Evolutionary conservation across 2,113 vertebrate genomes (phyloP), one percentile per base, ranked within the genome.

Genomic region (Monarcha castaneiventris): DNA sequence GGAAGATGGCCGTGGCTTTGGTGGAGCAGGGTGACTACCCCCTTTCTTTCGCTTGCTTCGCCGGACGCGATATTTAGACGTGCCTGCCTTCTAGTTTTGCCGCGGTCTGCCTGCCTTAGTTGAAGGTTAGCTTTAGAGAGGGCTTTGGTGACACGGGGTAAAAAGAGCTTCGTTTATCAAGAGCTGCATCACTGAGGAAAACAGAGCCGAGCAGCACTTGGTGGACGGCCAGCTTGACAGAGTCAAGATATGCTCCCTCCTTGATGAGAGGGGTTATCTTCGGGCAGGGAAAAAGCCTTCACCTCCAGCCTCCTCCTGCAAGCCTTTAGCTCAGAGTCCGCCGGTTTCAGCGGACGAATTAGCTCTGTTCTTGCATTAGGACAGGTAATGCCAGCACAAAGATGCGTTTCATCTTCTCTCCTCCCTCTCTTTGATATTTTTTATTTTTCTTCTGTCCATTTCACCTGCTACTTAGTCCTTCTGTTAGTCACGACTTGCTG

Each of bases 331-430:
- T 43, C 64, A 10, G 33, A 49, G 15, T 55, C 39, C 6, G 3
- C 16, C 6, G 2, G 22, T 30, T 71, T 61, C 59, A 39, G 33
- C 0, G 13, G 16, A 39, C 25, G 8, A 39, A 30, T 19, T 27
- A 41, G 7, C 22, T 62, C 18, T 30, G 9, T 23, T 29, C 39
- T 61, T 39, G 44, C 26, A 1, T 6, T 52, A 58, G 48, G 44
- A 61, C 33, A n/a, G 33, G 16, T 62, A 48, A 30, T 17, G 21
- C 6, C 18, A 69, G 33, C n/a, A 51, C 11, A 11, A 41, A 48
- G 21, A 64, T 0, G 3, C 0, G 0, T 11, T 46, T 49, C 16
- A 12, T 25, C 33, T 39, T 20, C 6, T 29, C 11, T 18, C 6
- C 6, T 10, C 2, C 21, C 21, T 10, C 4, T 7, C 33, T 46